Base-by-base conservation (phyloP, 2,113 vertebrate species). In the Pygoscelis antarcticus region DNA sequence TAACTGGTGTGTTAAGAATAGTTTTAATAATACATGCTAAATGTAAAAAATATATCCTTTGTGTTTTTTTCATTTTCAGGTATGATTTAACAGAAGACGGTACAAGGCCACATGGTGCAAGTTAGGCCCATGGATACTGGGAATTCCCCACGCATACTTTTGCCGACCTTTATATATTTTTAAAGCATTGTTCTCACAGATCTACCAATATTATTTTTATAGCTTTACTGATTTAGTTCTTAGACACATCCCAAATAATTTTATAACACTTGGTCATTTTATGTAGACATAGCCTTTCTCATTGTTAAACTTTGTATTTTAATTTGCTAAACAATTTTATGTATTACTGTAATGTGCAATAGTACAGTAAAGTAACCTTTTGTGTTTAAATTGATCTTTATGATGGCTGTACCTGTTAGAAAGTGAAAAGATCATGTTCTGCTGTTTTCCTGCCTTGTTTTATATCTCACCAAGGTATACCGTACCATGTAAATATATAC, bases 21-120 rank as follows among this genome's bases (percentile, higher is more conserved):
- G 19, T 74, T 79, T 44, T 76, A 87, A n/a, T 40, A 77, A 55
- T 42, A 66, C 16, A 29, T 36, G 13, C 6, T 19, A 19, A 34
- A 57, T 4, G 4, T 57, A 38, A 42, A 65, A 84, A 58, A 38
- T 38, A 38, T 16, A 12, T 25, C 12, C 42, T 44, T 54, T 60
- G 1, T 21, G 1, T 21, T 32, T 7, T 87, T 76, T 71, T 52
- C 15, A 21, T 95, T 95, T 94, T 80, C 97, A 99, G 99, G 99
- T 99, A 98, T 97, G 99, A 99, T 96, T 98, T 99, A 96, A 99
- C 98, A 26, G 99, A 99, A 83, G 99, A 99, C 30, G 99, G 99
- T 61, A 83, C 71, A 55, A 97, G 75, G 51, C 98, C 98, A 38
- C 95, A 98, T 1, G 93, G 96, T 68, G 96, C 98, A 68, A 97